phyloP scores from a whole-genome alignment of 1,140 invertebrate species.

The Caenorhabditis tropicalis region DNA sequence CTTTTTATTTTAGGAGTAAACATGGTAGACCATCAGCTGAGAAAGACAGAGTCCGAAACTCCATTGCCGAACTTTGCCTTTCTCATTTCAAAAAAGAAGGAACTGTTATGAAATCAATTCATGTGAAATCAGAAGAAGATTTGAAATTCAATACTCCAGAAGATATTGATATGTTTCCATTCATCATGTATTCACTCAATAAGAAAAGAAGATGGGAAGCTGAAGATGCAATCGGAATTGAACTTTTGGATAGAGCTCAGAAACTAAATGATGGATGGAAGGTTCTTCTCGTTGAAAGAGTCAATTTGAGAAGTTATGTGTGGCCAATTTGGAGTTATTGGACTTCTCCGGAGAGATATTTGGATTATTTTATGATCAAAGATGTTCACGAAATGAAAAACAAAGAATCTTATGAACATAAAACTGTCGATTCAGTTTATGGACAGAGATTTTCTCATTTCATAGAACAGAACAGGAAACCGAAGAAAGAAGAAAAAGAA shows the following conservation, averaged over 20 bases:
- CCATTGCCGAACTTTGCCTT: background rate
- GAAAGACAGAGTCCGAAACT: background rate
- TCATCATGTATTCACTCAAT: background rate
- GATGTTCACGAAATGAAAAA: background rate
- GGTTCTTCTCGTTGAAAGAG: background rate
- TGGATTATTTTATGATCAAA: background rate
- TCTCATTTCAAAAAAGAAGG: background rate
- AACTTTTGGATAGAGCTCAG: background rate
- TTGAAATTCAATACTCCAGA: background rate
- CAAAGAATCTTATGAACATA: background rate
- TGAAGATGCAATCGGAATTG: background rate
- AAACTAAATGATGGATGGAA: constrained; percentile 27
- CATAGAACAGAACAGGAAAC: background rate
- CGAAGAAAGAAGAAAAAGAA: background rate
- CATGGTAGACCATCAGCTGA: background rate
- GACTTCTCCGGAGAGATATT: background rate
- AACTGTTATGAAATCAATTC: background rate
- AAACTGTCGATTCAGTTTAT: background rate
- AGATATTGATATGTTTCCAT: background rate
- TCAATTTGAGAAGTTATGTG: constrained; percentile 4
- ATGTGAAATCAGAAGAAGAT: background rate
- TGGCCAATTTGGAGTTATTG: background rate
- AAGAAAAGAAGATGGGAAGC: background rate
- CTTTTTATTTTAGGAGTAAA: constrained; percentile 14
- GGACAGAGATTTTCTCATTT: constrained; percentile 20